Percentiles rank a stretch among this genome's conserved stretches.
Conservation (phyloP, 2,888 invertebrate species). For the Ischnus inquisitorius region DNA sequence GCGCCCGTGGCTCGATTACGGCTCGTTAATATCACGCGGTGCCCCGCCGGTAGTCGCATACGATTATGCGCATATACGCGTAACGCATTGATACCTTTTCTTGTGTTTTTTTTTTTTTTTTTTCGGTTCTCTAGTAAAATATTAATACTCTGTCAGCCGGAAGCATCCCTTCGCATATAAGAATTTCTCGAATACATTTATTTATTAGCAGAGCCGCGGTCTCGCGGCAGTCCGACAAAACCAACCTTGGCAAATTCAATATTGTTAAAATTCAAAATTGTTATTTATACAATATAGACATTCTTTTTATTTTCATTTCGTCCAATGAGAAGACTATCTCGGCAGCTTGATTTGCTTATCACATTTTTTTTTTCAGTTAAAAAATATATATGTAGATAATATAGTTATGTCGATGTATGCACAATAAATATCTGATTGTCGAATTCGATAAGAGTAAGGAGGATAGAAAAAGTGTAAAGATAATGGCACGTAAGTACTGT, state of each 20-base stretch:
- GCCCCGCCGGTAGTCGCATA: constrained; percentile 71
- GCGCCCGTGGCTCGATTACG: constrained; percentile 72
- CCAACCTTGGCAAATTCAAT: no score
- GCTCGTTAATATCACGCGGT: constrained; percentile 77
- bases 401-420: constrained; percentile 39
- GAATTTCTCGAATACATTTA: no score
- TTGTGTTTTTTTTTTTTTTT: neutral
- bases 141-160: constrained; percentile 20
- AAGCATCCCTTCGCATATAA: constrained; percentile 16
- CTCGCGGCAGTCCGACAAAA: no score
- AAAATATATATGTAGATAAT: constrained; percentile 12
- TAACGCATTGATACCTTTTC: constrained; percentile 40
- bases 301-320: constrained; percentile 53
- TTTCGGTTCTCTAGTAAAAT: constrained; percentile 17
- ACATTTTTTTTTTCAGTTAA: constrained; percentile 39
- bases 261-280: no score
- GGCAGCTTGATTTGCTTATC: constrained; percentile 59
- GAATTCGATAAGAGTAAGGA: constrained; percentile 43
- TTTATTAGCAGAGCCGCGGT: no score
- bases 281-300: no score
- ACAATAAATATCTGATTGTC: constrained; percentile 53
- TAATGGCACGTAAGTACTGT: constrained; percentile 56
- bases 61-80: constrained; percentile 55
- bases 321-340: constrained; percentile 40
- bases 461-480: constrained; percentile 24